Percentiles rank a stretch among this genome's conserved stretches.
These are phyloP conservation scores for Plebejus argus DNA, from an alignment of 2,888 invertebrate species.

Conservation along the genomic window DNA sequence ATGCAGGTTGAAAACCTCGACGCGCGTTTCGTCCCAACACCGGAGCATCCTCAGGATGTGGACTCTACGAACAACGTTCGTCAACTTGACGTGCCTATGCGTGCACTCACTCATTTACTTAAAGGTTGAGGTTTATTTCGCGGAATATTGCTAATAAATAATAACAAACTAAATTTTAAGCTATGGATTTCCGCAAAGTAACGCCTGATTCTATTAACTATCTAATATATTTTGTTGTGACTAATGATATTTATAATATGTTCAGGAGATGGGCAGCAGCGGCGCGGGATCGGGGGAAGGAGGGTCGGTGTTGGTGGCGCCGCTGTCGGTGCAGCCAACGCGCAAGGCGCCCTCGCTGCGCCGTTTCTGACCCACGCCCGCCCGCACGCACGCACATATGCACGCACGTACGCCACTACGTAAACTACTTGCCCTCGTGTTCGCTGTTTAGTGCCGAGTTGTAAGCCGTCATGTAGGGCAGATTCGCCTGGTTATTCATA, in stretches of 20 bases:
- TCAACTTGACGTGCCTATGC: too few relatives aligned
- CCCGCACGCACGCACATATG: slow-evolving; percentile 50
- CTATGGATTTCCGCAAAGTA: too few relatives aligned
- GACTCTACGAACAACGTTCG: too few relatives aligned
- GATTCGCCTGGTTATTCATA: background rate
- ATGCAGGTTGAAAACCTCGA: too few relatives aligned
- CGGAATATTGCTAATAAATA: too few relatives aligned
- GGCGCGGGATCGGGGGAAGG: slow-evolving; percentile 73
- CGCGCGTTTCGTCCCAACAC: too few relatives aligned
- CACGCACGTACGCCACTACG: slow-evolving; percentile 31
- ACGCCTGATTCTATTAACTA: too few relatives aligned
- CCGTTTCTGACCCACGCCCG: slow-evolving; percentile 82
- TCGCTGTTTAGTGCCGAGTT: background rate
- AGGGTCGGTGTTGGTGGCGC: slow-evolving; percentile 85
- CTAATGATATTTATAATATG: slow-evolving; percentile 29
- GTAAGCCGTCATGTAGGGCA: background rate
- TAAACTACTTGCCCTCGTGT: slow-evolving; percentile 8
- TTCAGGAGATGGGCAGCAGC: slow-evolving; percentile 87
- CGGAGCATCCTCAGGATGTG: too few relatives aligned
- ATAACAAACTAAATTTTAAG: too few relatives aligned
- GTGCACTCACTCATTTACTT: too few relatives aligned
- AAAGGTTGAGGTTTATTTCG: too few relatives aligned
- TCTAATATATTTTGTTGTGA: background rate
- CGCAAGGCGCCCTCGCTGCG: slow-evolving; percentile 88
- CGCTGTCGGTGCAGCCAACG: slow-evolving; percentile 92